Evolutionary conservation across 2,888 invertebrate species (phyloP).

Genomic region (Pomacea canaliculata): DNA sequence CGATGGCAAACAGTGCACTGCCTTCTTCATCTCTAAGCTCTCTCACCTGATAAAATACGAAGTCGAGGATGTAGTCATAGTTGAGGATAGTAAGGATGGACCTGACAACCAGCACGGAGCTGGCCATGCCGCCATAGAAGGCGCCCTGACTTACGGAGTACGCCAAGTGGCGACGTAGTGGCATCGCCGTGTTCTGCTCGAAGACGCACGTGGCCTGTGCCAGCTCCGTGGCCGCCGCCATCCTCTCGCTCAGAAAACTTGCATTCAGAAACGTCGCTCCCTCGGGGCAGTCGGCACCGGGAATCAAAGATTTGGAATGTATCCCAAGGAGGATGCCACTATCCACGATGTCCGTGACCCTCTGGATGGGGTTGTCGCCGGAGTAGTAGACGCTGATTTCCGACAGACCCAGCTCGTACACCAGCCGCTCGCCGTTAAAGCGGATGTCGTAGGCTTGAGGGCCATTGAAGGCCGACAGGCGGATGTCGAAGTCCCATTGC

Average conservation of each 20-base stretch:
- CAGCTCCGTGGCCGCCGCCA: slow-evolving; percentile 8
- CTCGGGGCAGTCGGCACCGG: slow-evolving; percentile 60
- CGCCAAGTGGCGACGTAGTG: slow-evolving; percentile 54
- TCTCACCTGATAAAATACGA: slow-evolving; percentile 54
- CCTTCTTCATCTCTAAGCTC: no score
- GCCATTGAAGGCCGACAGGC: slow-evolving; percentile 52
- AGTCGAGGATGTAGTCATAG: slow-evolving; percentile 62
- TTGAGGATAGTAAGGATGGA: slow-evolving; percentile 52
- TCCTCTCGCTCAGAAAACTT: slow-evolving; percentile 25
- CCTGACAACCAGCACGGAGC: slow-evolving; percentile 47
- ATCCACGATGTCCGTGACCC: slow-evolving; percentile 47
- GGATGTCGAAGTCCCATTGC: slow-evolving; percentile 59
- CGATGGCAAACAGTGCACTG: no score
- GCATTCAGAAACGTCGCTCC: slow-evolving; percentile 50
- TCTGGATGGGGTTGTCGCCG: slow-evolving; percentile 43
- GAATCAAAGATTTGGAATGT: slow-evolving; percentile 38
- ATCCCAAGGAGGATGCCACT: slow-evolving; percentile 37
- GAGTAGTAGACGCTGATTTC: slow-evolving; percentile 58
- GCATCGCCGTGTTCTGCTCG: slow-evolving; percentile 55
- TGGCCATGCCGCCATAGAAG: slow-evolving; percentile 54
- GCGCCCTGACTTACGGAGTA: slow-evolving; percentile 26
- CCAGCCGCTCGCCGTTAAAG: slow-evolving; percentile 54
- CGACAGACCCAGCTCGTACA: slow-evolving; percentile 61
- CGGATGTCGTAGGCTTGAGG: slow-evolving; percentile 56
- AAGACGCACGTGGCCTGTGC: slow-evolving; percentile 56